Evolutionary conservation across 2,888 invertebrate species (phyloP).

Genomic region (Harpalus rufipes): DNA sequence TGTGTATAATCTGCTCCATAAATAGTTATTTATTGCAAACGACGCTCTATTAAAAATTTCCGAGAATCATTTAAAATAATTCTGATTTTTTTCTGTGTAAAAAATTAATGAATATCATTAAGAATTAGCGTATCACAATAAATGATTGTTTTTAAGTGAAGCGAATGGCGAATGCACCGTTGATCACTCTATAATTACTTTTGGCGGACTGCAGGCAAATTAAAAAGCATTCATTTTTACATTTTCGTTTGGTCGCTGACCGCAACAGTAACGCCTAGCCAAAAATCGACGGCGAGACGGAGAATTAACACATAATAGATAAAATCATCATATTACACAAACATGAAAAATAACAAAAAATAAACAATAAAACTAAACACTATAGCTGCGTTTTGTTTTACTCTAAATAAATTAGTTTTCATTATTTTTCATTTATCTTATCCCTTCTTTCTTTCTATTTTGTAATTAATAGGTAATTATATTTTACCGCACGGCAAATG

Average conservation of each 20-base stretch:
- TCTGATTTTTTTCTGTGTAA: slow-evolving; percentile 49
- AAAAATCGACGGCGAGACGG: slow-evolving; percentile 44
- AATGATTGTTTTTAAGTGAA: slow-evolving; percentile 55
- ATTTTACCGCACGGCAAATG: neutral
- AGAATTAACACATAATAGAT: slow-evolving; percentile 51
- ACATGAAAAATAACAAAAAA: slow-evolving; percentile 19
- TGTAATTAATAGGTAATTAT: slow-evolving; percentile 15
- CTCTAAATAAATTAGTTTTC: slow-evolving; percentile 46
- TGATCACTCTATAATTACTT: slow-evolving; percentile 61
- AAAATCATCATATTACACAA: slow-evolving; percentile 53
- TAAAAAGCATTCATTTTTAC: slow-evolving; percentile 63
- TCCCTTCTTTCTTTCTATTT: neutral
- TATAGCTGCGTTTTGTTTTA: slow-evolving; percentile 6
- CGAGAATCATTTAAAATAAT: slow-evolving; percentile 51
- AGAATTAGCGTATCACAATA: slow-evolving; percentile 51
- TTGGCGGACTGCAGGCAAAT: slow-evolving; percentile 57
- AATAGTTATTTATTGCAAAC: slow-evolving; percentile 23
- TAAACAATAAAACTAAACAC: slow-evolving; percentile 9
- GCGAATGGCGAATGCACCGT: slow-evolving; percentile 47
- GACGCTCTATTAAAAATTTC: slow-evolving; percentile 48
- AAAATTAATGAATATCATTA: slow-evolving; percentile 58
- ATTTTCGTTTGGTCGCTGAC: slow-evolving; percentile 58
- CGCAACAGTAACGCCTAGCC: slow-evolving; percentile 49
- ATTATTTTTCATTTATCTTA: slow-evolving; percentile 22
- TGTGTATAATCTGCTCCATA: slow-evolving; percentile 27